Conservation (phyloP, 2,888 invertebrate species). For the Pterostichus madidus region DNA sequence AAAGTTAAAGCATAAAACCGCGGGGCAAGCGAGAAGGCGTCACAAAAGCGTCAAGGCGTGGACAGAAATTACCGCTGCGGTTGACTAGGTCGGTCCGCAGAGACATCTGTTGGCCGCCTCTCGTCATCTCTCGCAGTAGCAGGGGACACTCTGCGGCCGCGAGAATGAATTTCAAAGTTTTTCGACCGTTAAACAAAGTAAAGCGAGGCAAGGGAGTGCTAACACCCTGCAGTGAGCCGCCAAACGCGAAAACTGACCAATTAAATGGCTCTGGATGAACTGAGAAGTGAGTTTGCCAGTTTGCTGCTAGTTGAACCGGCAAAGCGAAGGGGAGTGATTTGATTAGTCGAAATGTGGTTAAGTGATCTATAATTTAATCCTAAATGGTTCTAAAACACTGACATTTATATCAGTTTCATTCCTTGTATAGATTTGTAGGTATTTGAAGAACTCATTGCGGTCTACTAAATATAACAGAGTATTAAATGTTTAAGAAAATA, state of each 20-base stretch:
- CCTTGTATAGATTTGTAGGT: no score
- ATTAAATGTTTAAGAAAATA: no score
- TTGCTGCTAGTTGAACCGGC: not conserved
- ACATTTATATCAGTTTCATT: not conserved
- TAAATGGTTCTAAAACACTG: not conserved
- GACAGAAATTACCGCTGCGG: constrained; percentile 11
- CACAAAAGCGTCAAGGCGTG: constrained; percentile 43
- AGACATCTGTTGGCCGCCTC: constrained; percentile 37
- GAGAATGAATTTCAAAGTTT: constrained; percentile 42
- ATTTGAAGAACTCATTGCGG: no score
- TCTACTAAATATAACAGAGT: no score
- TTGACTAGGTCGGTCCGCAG: not conserved
- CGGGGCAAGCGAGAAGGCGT: constrained; percentile 3
- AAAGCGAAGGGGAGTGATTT: constrained; percentile 14
- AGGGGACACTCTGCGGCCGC: not conserved
- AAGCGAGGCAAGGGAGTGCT: constrained; percentile 14
- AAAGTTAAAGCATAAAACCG: constrained; percentile 24
- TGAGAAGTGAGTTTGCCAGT: not conserved
- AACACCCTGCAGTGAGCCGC: constrained; percentile 6
- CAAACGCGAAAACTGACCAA: constrained; percentile 44
- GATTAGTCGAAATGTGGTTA: constrained; percentile 9
- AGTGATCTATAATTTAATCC: constrained; percentile 22
- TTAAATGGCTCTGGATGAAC: constrained; percentile 26
- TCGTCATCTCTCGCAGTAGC: not conserved
- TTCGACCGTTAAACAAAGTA: constrained; percentile 47